Evolutionary conservation across 2,113 vertebrate species (phyloP), one percentile per base, ranked within the genome.

Genomic region (Oplegnathus fasciatus): DNA sequence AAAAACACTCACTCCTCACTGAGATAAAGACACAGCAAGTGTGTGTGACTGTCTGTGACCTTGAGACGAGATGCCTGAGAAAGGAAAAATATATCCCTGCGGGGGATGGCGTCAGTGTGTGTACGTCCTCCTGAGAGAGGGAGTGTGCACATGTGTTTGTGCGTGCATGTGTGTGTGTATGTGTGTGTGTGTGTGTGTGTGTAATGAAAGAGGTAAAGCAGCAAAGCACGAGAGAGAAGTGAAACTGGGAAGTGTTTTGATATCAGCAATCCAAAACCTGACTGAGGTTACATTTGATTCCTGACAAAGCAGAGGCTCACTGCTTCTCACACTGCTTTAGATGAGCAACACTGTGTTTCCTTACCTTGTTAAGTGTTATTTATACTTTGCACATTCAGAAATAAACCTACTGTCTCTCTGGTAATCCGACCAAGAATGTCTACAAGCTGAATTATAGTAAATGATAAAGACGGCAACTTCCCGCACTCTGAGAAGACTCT

Each of bases 21-120:
- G 32, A 55, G 67, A 82, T 18, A 60, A 0, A 90, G 42, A 88
- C 77, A 78, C 83, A 81, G 81, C 44, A 40, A 72, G 69, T 2
- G 26, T 58, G 32, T 40, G 62, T 48, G 60, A 42, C 83, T 65
- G 79, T 90, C 78, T 84, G 79, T 91, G 88, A 91, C 91, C 89
- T 89, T 90, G 77, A 90, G 88, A 85, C 34, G 18, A 84, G 76
- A 89, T 32, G 82, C 85, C 85, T 71, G 78, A 84, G 83, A 83
- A 78, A 93, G 79, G 86, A 80, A 91, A 92, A 94, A 89, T 62
- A 89, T 4, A 81, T 75, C 87, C 84, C 87, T 52, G 83, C 48
- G 54, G 89, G 86, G 62, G 76, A 55, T 11, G 69, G 87, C 57
- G 44, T 83, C 81, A 72, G 68, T 77, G 67, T 82, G 60, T 60